These are phyloP conservation scores for Apodemia zela DNA, from an alignment of 2,888 invertebrate genomes.

Conservation along the genomic window DNA sequence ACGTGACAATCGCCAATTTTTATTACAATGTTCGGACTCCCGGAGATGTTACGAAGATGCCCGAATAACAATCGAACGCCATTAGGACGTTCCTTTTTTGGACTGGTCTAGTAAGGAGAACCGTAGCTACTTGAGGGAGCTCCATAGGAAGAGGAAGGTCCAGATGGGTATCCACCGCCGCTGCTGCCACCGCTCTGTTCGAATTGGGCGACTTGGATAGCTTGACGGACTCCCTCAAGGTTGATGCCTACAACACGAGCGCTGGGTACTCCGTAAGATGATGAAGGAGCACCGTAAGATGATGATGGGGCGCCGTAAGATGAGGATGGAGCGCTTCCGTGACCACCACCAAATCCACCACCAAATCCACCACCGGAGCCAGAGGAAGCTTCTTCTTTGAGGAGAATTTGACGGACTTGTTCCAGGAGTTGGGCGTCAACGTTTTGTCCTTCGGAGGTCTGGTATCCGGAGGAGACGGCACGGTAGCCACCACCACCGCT, in stretches of 20 bases:
- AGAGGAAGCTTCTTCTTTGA: conserved; percentile 87
- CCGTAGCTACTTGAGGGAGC: conserved; percentile 86
- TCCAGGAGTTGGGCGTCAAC: conserved; percentile 90
- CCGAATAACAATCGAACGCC: conserved; percentile 56
- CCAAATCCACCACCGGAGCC: conserved; percentile 68
- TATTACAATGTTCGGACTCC: conserved; percentile 56
- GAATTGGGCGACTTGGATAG: conserved; percentile 93
- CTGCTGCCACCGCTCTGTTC: conserved; percentile 65
- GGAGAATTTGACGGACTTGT: conserved; percentile 91
- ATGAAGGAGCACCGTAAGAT: conserved; percentile 81
- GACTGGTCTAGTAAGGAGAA: conserved; percentile 76
- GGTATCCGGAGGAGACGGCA: conserved; percentile 88
- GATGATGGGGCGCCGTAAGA: conserved; percentile 85
- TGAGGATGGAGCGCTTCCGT: conserved; percentile 77
- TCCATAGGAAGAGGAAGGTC: conserved; percentile 80
- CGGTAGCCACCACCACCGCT: conserved; percentile 85
- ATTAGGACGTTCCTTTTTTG: conserved; percentile 37
- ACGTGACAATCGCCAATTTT: conserved; percentile 61
- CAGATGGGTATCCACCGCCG: conserved; percentile 61
- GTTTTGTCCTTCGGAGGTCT: conserved; percentile 90
- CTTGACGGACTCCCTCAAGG: conserved; percentile 91
- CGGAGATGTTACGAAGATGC: conserved; percentile 45
- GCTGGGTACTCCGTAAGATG: conserved; percentile 84
- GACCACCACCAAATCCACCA: conserved; percentile 50
- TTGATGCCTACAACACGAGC: conserved; percentile 90